These are phyloP conservation scores for Apeira syringaria DNA, from an alignment of 2,888 invertebrate species.

Conservation along the genomic window DNA sequence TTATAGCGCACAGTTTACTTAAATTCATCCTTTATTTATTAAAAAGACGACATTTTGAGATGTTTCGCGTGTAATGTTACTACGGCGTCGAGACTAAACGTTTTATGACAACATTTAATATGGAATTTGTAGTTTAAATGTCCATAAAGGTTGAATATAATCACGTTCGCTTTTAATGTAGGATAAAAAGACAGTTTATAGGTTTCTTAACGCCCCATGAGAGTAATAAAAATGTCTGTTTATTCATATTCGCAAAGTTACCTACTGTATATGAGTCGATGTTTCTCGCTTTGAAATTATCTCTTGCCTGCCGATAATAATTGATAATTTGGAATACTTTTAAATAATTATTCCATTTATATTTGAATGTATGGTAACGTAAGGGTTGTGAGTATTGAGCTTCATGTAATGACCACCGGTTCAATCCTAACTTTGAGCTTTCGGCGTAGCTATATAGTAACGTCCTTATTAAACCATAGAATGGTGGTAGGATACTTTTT, in stretches of 20 bases:
- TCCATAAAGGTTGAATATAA: slow-evolving; percentile 16
- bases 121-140: slow-evolving; percentile 24
- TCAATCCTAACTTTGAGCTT: too few relatives aligned
- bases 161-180: slow-evolving; percentile 18
- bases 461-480: too few relatives aligned
- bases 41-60: slow-evolving; percentile 26
- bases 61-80: slow-evolving; percentile 25
- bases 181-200: slow-evolving; percentile 14
- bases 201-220: slow-evolving; percentile 1
- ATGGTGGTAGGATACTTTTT: too few relatives aligned
- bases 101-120: slow-evolving; percentile 28
- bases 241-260: slow-evolving; percentile 5
- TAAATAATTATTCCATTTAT: too few relatives aligned
- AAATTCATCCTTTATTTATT: slow-evolving; percentile 33
- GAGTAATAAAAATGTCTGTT: slow-evolving; percentile 1
- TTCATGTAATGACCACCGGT: too few relatives aligned
- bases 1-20: slow-evolving; percentile 31
- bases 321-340: too few relatives aligned
- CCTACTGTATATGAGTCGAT: too few relatives aligned
- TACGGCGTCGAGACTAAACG: slow-evolving; percentile 23
- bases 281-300: slow-evolving; percentile 2
- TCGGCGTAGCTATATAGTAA: too few relatives aligned
- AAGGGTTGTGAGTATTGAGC: too few relatives aligned
- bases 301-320: too few relatives aligned
- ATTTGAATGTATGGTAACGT: too few relatives aligned